These are phyloP conservation scores for Pituophis catenifer DNA, from an alignment of 2,113 vertebrate genomes.

Conservation along the genomic window DNA sequence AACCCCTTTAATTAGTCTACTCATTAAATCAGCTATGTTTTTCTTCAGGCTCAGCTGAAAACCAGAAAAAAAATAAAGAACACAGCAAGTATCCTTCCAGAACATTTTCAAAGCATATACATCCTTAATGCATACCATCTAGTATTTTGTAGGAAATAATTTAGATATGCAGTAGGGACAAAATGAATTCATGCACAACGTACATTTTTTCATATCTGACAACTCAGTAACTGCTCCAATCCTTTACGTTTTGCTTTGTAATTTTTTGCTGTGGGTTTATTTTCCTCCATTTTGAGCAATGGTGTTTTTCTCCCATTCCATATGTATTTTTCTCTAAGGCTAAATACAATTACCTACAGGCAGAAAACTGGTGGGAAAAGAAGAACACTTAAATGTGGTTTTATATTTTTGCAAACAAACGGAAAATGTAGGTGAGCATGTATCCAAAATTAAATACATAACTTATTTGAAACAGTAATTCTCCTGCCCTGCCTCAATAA, in stretches of 20 bases:
- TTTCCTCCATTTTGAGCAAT: neutral
- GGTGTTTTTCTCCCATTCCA: neutral
- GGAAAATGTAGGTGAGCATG: neutral
- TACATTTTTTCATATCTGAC: neutral
- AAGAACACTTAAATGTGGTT: neutral
- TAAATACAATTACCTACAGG: neutral
- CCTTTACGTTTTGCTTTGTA: neutral
- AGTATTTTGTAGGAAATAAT: neutral
- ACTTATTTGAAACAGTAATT: neutral
- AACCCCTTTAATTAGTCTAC: neutral
- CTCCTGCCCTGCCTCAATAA: neutral
- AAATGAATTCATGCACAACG: neutral
- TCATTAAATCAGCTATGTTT: neutral
- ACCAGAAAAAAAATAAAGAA: neutral
- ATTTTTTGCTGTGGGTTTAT: neutral
- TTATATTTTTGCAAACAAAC: neutral
- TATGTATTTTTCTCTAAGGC: neutral
- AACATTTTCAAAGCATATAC: neutral
- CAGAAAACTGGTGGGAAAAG: neutral
- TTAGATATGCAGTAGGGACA: neutral
- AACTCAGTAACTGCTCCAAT: neutral
- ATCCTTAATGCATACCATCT: neutral
- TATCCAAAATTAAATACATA: neutral
- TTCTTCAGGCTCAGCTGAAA: neutral
- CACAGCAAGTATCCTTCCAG: neutral